Base-by-base conservation (phyloP, 2,797 vertebrate species). In the Lacerta viridis region DNA sequence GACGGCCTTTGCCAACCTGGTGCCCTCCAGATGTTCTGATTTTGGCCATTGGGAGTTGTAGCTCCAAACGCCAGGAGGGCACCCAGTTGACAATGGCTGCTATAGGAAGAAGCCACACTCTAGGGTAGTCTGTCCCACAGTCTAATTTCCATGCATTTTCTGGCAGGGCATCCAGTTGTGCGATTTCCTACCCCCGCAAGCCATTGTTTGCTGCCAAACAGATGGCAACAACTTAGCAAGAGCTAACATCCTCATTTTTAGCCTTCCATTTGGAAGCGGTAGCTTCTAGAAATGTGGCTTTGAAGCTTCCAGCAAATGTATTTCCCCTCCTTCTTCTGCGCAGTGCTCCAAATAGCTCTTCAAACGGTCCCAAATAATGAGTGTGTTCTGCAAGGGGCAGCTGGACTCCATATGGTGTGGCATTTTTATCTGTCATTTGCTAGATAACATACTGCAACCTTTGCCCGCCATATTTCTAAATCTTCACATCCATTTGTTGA, bases 401-500 rank as follows among this genome's bases (percentile, higher is more conserved):
- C 87, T 23, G 69, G 78, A 80, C 88, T 90, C 80, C 64, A 23
- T 41, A 50, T 84, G 90, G 36, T 50, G 75, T 36, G 59, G 15
- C 46, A 75, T 88, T 92, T 72, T 91, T 86, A 82, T 82, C 84
- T 92, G 50, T 87, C 88, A 88, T 74, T 88, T 93, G 43, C 88
- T 83, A 86, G 36, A 61, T 80, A 89, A 66, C 55, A 76, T 89
- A 75, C 1, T 82, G 29, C 77, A 89, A 1, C 85, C 84, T 87
- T 59, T 72, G 59, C 46, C 23, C 27, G 3, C n/a, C 11, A 0
- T 64, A 13, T 87, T 86, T 84, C 79, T 85, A 36, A 90, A n/a
- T 66, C 23, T 72, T 41, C 82, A 93, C 82, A 68, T 89, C 72
- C 43, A 1, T 83, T 91, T 90, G 39, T 82, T 79, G 55, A 80